phyloP scores from a whole-genome alignment of 2,797 vertebrate genomes.

The Acanthurus leucopareius region DNA sequence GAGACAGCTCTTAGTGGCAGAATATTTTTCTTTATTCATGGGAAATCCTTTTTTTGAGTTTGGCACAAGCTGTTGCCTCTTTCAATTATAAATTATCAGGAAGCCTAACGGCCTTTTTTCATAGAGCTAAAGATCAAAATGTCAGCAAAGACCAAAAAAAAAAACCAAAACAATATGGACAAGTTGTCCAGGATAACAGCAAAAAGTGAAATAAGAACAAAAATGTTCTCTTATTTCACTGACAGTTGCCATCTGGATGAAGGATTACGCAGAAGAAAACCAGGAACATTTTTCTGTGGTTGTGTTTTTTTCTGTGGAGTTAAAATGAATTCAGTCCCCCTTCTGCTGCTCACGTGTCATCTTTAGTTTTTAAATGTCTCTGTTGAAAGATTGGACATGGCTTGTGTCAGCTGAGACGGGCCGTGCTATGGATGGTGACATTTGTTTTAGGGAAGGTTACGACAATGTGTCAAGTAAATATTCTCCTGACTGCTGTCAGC shows the following conservation, averaged over 20 bases:
- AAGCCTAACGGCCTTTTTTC: background rate
- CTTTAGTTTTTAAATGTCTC: slow-evolving; percentile 49
- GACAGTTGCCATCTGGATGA: slow-evolving; percentile 17
- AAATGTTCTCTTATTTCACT: background rate
- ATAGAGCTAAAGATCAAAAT: slow-evolving; percentile 1
- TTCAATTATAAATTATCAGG: slow-evolving; percentile 14
- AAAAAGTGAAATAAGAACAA: background rate
- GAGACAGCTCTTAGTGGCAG: slow-evolving; percentile 1
- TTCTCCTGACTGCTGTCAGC: slow-evolving; percentile 78
- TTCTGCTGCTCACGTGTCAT: slow-evolving; percentile 47
- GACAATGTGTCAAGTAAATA: slow-evolving; percentile 73
- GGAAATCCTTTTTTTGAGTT: background rate
- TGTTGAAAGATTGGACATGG: slow-evolving; percentile 57
- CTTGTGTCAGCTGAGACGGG: slow-evolving; percentile 59
- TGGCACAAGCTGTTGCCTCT: background rate
- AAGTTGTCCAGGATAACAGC: background rate
- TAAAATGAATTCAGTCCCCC: slow-evolving; percentile 25
- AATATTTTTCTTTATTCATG: slow-evolving; percentile 28
- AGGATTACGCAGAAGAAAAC: slow-evolving; percentile 10
- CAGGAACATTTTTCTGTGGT: slow-evolving; percentile 7
- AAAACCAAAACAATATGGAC: background rate
- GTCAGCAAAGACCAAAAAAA: background rate
- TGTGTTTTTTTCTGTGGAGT: slow-evolving; percentile 10
- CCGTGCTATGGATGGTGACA: slow-evolving; percentile 66
- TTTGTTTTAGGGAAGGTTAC: slow-evolving; percentile 82